Conservation (phyloP, 2,113 vertebrate species). For the Centropus unirufus region DNA sequence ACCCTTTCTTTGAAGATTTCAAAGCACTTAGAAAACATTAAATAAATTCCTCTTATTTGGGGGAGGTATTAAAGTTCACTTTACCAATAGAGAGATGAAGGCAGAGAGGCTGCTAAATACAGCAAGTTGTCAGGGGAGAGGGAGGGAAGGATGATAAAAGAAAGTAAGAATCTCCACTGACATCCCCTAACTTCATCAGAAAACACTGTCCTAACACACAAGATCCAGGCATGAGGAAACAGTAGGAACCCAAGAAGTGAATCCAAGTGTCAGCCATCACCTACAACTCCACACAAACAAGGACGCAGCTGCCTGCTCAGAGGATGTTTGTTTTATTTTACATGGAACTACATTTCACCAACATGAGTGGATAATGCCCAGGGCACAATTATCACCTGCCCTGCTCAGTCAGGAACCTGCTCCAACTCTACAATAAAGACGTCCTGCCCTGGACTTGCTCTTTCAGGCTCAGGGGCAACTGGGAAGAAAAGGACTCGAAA, state of each 20-base stretch:
- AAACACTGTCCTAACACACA: background rate
- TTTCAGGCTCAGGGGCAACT: background rate
- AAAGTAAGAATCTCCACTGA: background rate
- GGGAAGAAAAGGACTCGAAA: background rate
- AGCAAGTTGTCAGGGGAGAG: background rate
- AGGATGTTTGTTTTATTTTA: background rate
- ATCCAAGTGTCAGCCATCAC: background rate
- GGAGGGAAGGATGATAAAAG: accelerated
- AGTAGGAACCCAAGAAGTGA: background rate
- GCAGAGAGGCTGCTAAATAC: background rate
- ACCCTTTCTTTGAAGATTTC: background rate
- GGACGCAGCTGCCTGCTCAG: background rate
- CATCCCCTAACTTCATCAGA: background rate
- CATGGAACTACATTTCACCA: background rate
- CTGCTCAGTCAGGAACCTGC: background rate
- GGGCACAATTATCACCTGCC: background rate
- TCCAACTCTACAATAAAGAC: background rate
- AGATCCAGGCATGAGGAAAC: background rate
- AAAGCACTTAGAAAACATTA: background rate
- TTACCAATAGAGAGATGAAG: background rate
- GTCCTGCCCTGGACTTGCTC: accelerated
- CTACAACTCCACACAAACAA: background rate
- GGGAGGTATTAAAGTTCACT: background rate
- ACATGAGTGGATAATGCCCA: background rate
- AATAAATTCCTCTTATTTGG: background rate